Percentiles rank a stretch among this genome's conserved stretches.
Evolutionary conservation across 2,797 vertebrate genomes (phyloP).

Genomic region (Gorsachius magnificus): DNA sequence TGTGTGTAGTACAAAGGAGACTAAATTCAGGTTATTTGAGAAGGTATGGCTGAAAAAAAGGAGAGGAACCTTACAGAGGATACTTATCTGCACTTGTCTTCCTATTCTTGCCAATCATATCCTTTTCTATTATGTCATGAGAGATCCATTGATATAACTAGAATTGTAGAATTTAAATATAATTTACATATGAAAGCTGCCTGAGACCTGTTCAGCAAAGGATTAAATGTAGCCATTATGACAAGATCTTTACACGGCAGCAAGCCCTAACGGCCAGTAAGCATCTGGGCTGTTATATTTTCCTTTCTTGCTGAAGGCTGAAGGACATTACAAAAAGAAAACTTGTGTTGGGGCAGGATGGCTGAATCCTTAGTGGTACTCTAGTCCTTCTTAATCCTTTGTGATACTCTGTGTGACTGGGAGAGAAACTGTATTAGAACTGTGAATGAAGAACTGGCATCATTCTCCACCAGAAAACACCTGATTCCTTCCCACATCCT

Average conservation of each 20-base stretch:
- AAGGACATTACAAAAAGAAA: neutral
- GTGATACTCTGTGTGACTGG: neutral
- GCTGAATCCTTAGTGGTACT: neutral
- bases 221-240: neutral
- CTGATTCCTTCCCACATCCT: neutral
- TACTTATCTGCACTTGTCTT: neutral
- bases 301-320: neutral
- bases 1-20: neutral
- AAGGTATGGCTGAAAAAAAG: accelerated
- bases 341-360: neutral
- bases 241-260: neutral
- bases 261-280: neutral
- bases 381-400: neutral
- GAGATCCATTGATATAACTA: neutral
- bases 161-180: neutral
- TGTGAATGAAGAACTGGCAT: neutral
- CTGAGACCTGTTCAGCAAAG: neutral
- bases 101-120: neutral
- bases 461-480: neutral
- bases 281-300: neutral
- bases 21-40: neutral
- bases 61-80: neutral
- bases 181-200: neutral
- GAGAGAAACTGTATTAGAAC: neutral
- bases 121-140: neutral